Percentiles rank a stretch among this genome's conserved stretches.
Evolutionary conservation across 2,888 invertebrate genomes (phyloP).

Genomic region (Flexamia atlantica): DNA sequence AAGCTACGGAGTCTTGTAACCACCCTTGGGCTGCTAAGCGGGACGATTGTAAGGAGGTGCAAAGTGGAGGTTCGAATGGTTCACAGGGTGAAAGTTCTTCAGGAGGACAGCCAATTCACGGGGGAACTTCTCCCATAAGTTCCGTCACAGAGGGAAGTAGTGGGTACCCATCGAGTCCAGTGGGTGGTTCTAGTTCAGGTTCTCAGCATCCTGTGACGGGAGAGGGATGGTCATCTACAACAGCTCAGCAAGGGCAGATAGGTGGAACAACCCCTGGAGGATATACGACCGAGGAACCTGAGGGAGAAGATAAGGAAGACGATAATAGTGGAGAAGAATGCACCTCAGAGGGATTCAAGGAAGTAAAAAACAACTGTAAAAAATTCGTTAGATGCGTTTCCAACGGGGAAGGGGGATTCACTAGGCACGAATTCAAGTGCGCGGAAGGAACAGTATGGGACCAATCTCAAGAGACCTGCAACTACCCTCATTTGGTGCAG

Average conservation of each 20-base stretch:
- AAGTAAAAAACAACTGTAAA: slow-evolving; percentile 70
- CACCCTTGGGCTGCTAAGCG: slow-evolving; percentile 75
- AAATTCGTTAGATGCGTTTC: slow-evolving; percentile 71
- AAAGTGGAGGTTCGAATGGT: background rate
- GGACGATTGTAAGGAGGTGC: slow-evolving; percentile 67
- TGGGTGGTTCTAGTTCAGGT: background rate
- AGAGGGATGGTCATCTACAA: slow-evolving; percentile 37
- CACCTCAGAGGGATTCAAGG: slow-evolving; percentile 71
- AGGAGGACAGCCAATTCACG: background rate
- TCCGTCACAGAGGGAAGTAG: slow-evolving; percentile 6
- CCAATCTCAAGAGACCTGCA: slow-evolving; percentile 82
- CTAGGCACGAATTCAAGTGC: slow-evolving; percentile 84
- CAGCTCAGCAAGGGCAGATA: slow-evolving; percentile 30
- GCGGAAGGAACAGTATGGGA: slow-evolving; percentile 89
- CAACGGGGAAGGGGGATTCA: slow-evolving; percentile 76
- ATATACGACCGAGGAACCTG: slow-evolving; percentile 54
- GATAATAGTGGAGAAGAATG: slow-evolving; percentile 66
- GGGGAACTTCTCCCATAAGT: background rate
- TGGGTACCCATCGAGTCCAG: background rate
- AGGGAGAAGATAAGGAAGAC: slow-evolving; percentile 56
- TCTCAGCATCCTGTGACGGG: background rate
- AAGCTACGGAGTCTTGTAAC: slow-evolving; percentile 78
- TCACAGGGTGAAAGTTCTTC: background rate
- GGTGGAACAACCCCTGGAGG: slow-evolving; percentile 51
- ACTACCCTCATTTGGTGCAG: slow-evolving; percentile 81